Conservation (phyloP, 2,113 vertebrate species). For the Colius striatus region DNA sequence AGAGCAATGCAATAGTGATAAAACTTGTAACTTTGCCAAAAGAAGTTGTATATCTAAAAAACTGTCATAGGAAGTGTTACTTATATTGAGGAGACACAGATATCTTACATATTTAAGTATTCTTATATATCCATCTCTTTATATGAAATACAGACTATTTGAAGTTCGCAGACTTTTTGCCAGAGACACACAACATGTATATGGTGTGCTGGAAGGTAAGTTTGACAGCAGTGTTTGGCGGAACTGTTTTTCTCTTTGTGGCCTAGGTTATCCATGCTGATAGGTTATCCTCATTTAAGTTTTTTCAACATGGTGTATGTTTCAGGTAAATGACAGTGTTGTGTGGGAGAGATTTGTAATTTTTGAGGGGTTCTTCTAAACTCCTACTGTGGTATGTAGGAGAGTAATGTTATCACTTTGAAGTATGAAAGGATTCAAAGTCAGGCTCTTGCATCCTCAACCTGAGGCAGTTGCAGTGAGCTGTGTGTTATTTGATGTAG, state of each 20-base stretch:
- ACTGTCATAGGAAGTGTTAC: background rate
- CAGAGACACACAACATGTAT: background rate
- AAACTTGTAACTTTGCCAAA: background rate
- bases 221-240: background rate
- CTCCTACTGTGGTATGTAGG: fast-evolving
- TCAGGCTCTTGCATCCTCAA: background rate
- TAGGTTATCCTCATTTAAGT: background rate
- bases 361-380: background rate
- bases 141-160: background rate
- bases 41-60: background rate
- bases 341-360: background rate
- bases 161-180: background rate
- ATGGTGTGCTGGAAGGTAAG: background rate
- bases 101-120: background rate
- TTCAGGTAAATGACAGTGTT: background rate
- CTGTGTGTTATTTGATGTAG: background rate
- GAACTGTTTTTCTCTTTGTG: background rate
- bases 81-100: background rate
- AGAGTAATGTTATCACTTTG: background rate
- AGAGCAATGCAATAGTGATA: background rate
- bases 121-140: background rate
- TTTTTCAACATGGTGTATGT: background rate
- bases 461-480: background rate
- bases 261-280: background rate
- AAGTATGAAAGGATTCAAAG: background rate